Evolutionary conservation across 2,888 invertebrate genomes (phyloP), one percentile per base, ranked within the genome.

Genomic region (Melieria omissa): DNA sequence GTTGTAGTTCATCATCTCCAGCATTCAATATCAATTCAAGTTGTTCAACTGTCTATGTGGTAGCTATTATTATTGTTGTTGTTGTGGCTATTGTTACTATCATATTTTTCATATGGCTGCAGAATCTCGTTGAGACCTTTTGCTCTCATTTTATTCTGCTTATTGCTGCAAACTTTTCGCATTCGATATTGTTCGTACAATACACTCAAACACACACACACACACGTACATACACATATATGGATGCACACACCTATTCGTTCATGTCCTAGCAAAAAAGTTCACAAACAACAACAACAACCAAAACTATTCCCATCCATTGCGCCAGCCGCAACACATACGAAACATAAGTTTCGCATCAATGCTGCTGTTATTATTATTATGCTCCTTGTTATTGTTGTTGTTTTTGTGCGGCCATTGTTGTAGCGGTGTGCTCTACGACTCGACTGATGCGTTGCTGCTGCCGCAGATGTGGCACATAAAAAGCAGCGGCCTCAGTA

Each of bases 111-210:
- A 42, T 66, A 16, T 66, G 42, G 29, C 29, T 29, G 1, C 29
- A 29, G 29, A 29, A 29, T 29, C 29, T 29, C 29, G 29, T 29
- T 29, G 29, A 29, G 29, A 29, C 29, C 29, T 29, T 29, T 29
- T 29, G 29, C 29, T 29, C 29, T 29, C 29, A 75, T 75, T 75
- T 75, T 67, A 73, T 75, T 47, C 70, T 73, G 67, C 62, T 70
- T 57, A 70, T 73, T 71, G 60, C 42, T 71, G 61, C 73, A 74
- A 73, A 29, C 29, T 29, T 29, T 29, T 29, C 29, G 29, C 29
- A 29, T 29, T 29, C 3, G 29, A 29, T 29, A 29, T 29, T 29
- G 29, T 29, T 29, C 29, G 29, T 29, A 29, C 29, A 29, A 55
- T 47, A 29, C 46, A 7, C 41, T 49, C 49, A 46, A 10, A 57